Evolutionary conservation across 2,113 vertebrate species (phyloP), one percentile per base, ranked within the genome.

Genomic region (Actenoides lindsayi): DNA sequence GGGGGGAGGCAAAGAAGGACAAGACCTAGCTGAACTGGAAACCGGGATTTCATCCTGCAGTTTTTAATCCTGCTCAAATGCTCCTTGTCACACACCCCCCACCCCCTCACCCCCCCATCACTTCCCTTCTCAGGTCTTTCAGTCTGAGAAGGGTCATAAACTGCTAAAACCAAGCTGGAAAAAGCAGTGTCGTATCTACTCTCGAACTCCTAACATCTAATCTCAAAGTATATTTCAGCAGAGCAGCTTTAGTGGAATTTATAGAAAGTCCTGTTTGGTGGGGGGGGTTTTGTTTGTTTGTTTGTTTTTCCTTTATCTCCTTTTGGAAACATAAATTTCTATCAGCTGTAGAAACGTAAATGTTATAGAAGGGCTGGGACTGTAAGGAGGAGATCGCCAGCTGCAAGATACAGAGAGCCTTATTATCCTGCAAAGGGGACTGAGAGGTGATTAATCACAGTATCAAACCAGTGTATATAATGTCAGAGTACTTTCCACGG

Each of bases 391-490:
- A 96, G 89, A 84, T 87, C 79, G 75, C 86, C 95, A 97, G 96
- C 92, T 96, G 93, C 84, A 59, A 77, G 83, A 93, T 76, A 70
- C 76, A 90, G 94, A 10, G 83, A 90, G 73, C 51, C 87, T 80
- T 92, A 62, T 95, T 96, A 94, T 89, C 89, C 89, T 84, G 89
- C 84, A 85, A 83, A 86, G 64, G 79, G 78, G 53, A 80, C 89
- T 5, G 54, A 78, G 65, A 41, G 23, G 78, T 62, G 86, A 96
- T 94, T 93, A 96, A 95, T 97, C 93, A 88, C 77, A 46, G 78
- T 92, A 95, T 96, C 96, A 95, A 93, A 94, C 78, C 96, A 95
- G 83, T 94, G 80, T 89, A 46, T 94, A 27, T 93, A 94, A 94
- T 93, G 91, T 97, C 88, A 95, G 71, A 97, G 87, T 83, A 91